Percentiles rank a stretch among this genome's conserved stretches.
Conservation (phyloP, 2,888 invertebrate species). For the Teleogryllus oceanicus region DNA sequence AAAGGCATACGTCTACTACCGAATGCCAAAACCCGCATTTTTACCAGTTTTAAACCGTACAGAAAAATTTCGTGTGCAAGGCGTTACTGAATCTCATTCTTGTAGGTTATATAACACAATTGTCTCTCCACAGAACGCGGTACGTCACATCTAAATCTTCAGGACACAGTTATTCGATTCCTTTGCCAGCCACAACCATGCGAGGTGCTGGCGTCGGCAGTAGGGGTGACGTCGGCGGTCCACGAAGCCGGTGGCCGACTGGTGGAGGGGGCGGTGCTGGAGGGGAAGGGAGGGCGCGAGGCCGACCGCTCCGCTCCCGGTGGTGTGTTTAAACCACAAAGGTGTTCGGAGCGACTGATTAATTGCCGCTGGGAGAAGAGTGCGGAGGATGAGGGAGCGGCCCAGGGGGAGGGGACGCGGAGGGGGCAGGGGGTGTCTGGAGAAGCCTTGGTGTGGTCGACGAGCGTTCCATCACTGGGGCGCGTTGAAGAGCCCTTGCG, state of each 20-base stretch:
- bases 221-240: no score
- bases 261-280: neutral
- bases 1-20: no score
- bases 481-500: neutral
- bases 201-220: no score
- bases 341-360: neutral
- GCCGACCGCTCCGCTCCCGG: neutral
- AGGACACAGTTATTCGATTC: no score
- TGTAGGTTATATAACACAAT: no score
- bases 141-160: no score
- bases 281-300: neutral
- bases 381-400: neutral
- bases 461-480: neutral
- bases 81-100: no score
- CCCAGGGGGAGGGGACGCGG: neutral
- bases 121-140: no score
- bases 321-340: conserved; percentile 9
- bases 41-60: no score
- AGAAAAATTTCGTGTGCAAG: no score
- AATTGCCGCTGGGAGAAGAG: neutral
- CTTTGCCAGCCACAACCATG: no score
- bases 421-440: neutral
- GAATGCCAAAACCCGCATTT: no score
- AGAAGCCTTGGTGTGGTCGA: neutral
- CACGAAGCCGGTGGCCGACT: neutral